Percentiles rank a stretch among this genome's conserved stretches.
phyloP scores from a whole-genome alignment of 2,888 invertebrate genomes.

The Seira ritae region DNA sequence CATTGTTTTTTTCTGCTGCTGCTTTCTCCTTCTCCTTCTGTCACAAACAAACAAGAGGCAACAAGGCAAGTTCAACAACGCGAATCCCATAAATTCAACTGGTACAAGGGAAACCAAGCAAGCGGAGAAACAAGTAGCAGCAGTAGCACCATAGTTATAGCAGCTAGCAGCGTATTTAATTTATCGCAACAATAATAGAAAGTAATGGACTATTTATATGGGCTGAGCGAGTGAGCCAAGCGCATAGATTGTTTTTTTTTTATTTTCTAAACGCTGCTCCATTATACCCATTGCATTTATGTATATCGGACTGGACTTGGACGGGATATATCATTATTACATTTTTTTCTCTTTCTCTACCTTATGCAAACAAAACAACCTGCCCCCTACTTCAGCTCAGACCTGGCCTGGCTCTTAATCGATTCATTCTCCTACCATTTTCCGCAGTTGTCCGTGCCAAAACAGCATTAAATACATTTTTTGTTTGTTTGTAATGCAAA shows the following conservation, averaged over 20 bases:
- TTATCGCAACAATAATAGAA: conserved; percentile 21
- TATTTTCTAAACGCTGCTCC: too few relatives aligned
- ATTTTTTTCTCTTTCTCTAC: background rate
- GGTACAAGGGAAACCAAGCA: background rate
- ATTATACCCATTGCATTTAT: too few relatives aligned
- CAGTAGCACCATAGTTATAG: too few relatives aligned
- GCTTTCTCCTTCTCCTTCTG: conserved; percentile 3
- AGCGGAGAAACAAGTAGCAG: too few relatives aligned
- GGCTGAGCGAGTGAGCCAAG: background rate
- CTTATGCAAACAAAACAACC: conserved; percentile 18
- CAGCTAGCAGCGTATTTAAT: conserved; percentile 2
- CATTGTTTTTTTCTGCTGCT: too few relatives aligned
- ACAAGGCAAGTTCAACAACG: conserved; percentile 18
- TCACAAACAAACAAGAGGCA: too few relatives aligned
- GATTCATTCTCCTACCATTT: conserved; percentile 16
- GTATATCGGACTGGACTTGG: too few relatives aligned
- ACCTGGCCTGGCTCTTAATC: too few relatives aligned
- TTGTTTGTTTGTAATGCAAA: background rate
- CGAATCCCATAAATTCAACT: conserved; percentile 18
- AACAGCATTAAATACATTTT: conserved; percentile 15
- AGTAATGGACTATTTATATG: conserved; percentile 3
- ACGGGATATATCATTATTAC: too few relatives aligned
- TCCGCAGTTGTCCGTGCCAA: conserved; percentile 18
- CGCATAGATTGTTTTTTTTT: too few relatives aligned
- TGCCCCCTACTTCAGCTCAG: too few relatives aligned